Conservation (phyloP, 1,140 invertebrate genomes). For the Stratiolaelaps scimitus region DNA sequence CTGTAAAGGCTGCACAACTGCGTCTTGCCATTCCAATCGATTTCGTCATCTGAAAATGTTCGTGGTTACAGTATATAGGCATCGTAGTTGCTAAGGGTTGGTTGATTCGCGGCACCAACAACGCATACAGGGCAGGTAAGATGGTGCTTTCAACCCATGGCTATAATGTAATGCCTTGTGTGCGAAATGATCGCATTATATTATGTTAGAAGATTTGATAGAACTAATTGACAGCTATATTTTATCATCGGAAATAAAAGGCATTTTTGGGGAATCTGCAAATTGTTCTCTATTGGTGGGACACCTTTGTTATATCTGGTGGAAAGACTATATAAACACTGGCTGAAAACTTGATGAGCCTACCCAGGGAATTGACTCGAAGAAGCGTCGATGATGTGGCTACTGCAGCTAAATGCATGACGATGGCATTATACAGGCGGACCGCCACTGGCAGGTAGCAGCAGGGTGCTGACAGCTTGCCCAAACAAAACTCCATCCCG, state of each 20-base stretch:
- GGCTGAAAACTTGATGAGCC: neutral
- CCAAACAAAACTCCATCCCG: constrained; percentile 8
- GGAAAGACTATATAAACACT: neutral
- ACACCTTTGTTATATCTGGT: no score
- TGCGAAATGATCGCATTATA: no score
- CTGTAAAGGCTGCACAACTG: neutral
- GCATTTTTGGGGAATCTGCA: no score
- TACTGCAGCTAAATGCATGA: constrained; percentile 9
- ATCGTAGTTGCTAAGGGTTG: neutral
- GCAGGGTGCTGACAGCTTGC: neutral
- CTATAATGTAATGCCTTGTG: no score
- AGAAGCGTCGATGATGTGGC: constrained; percentile 6
- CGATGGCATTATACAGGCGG: constrained; percentile 1
- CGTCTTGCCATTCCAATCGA: neutral
- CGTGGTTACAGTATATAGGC: neutral
- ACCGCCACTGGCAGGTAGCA: neutral
- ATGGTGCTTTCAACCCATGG: no score
- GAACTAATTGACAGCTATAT: no score
- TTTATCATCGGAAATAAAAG: no score
- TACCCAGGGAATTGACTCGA: neutral
- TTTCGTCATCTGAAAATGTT: neutral
- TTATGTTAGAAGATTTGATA: no score
- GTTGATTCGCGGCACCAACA: no score
- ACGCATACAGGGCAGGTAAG: no score
- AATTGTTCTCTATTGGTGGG: no score